Evolutionary conservation across 1,140 invertebrate genomes (phyloP), one percentile per base, ranked within the genome.

Genomic region (Zaprionus vittiger): DNA sequence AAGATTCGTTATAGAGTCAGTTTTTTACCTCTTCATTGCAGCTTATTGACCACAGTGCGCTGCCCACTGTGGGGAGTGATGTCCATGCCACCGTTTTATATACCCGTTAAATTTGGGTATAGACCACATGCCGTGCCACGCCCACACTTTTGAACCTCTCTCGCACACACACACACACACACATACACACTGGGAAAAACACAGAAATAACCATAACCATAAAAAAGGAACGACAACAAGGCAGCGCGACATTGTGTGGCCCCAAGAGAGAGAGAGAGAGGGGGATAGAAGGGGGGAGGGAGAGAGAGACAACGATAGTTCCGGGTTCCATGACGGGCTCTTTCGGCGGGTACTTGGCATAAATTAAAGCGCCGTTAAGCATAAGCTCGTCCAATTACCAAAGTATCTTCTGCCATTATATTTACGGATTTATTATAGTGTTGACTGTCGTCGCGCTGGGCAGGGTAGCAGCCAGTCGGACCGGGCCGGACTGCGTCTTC

Each of bases 311-410:
- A 49, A 5, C 9, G 1, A 12, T 52, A 52, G 24, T 34, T 26
- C 28, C 28, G 26, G 56, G 14, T 20, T 49, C 44, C 62, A 72
- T 73, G 61, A 61, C 17, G 20, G 20, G 47, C 47, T 24, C 47
- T 52, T 52, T 47, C 41, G 41, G 74, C 38, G 66, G 79, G 75
- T 66, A 70, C 84, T 79, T 57, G 81, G 84, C 81, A 90, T 89
- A 89, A 89, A 90, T 89, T 89, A 90, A 89, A 76, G 72, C 71
- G 75, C 75, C 84, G 84, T 90, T 89, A 89, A 89, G 83, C 81
- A 83, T 89, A 79, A 89, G 84, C 84, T 89, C 73, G 79, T 71
- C 79, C 85, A 89, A 89, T 89, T 89, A 89, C 85, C 75, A 84
- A 87, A 89, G 84, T 89, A 89, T 89, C 79, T 81, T 84, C 72